Conservation (phyloP, 2,888 invertebrate genomes). For the Mythimna ferrago region DNA sequence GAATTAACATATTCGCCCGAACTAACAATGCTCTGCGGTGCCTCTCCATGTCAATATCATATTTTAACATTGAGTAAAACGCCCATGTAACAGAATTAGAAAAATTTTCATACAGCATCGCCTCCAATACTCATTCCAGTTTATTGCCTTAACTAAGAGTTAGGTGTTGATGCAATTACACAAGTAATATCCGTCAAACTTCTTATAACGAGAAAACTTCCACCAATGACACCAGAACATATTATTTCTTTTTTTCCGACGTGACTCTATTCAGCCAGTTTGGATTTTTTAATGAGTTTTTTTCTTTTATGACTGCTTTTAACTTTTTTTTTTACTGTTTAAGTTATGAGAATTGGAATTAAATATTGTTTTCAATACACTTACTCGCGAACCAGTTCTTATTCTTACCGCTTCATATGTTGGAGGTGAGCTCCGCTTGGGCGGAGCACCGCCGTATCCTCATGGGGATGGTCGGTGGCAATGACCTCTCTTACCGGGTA, state of each 20-base stretch:
- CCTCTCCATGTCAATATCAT: no score
- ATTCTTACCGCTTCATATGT: no score
- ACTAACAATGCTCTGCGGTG: no score
- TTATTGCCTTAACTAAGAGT: conserved; percentile 67
- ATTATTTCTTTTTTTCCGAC: conserved; percentile 63
- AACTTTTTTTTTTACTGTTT: conserved; percentile 33
- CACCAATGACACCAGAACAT: conserved; percentile 59
- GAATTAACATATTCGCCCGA: no score
- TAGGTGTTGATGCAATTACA: conserved; percentile 68
- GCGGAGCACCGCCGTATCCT: no score
- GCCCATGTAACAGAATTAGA: no score
- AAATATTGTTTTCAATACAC: no score
- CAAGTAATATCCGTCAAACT: conserved; percentile 68
- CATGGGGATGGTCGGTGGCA: no score
- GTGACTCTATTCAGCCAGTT: conserved; percentile 51
- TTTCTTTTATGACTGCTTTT: conserved; percentile 37
- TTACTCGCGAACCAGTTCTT: no score
- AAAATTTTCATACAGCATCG: conserved; percentile 15
- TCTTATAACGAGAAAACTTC: conserved; percentile 75
- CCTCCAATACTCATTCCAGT: conserved; percentile 24
- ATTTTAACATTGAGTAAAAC: no score
- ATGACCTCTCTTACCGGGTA: no score
- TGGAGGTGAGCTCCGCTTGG: no score
- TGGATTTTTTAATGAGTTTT: conserved; percentile 61
- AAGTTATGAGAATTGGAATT: neutral